Percentiles rank a stretch among this genome's conserved stretches.
These are phyloP conservation scores for Gasteruption jaculator DNA, from an alignment of 2,888 invertebrate genomes.

Conservation along the genomic window DNA sequence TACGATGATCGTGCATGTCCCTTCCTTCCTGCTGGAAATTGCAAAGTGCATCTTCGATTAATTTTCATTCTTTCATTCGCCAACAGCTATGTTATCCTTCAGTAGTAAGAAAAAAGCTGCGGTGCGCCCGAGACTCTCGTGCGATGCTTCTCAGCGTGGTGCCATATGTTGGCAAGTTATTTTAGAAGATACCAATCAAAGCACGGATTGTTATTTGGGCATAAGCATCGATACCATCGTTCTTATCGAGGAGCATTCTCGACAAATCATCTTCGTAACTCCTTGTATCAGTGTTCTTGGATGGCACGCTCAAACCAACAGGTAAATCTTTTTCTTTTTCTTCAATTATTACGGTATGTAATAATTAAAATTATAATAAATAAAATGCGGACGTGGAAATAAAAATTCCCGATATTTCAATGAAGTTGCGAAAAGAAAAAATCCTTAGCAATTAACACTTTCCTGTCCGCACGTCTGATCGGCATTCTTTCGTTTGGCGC, in stretches of 20 bases:
- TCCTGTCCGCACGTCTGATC: no score
- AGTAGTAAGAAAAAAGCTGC: conserved; percentile 76
- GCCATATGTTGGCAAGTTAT: conserved; percentile 82
- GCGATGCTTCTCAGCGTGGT: conserved; percentile 70
- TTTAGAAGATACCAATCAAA: conserved; percentile 66
- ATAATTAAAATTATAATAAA: no score
- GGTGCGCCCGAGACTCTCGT: conserved; percentile 66
- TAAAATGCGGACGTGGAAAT: no score
- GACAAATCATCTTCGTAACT: conserved; percentile 80
- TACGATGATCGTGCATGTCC: no score
- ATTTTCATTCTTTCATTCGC: background rate
- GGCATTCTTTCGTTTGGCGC: no score
- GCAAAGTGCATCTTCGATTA: background rate
- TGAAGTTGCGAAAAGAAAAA: no score
- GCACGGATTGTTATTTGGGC: conserved; percentile 75
- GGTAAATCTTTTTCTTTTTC: conserved; percentile 48
- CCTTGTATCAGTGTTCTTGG: conserved; percentile 79
- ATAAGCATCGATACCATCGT: conserved; percentile 85
- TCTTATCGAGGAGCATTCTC: conserved; percentile 75
- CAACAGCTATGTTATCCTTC: conserved; percentile 68
- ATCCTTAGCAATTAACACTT: no score
- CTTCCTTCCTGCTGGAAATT: no score
- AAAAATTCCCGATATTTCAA: no score
- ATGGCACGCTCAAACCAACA: conserved; percentile 62
- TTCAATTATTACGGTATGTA: no score